Evolutionary conservation across 2,888 invertebrate genomes (phyloP).

Genomic region (Sphaerolaimus hirsutus): DNA sequence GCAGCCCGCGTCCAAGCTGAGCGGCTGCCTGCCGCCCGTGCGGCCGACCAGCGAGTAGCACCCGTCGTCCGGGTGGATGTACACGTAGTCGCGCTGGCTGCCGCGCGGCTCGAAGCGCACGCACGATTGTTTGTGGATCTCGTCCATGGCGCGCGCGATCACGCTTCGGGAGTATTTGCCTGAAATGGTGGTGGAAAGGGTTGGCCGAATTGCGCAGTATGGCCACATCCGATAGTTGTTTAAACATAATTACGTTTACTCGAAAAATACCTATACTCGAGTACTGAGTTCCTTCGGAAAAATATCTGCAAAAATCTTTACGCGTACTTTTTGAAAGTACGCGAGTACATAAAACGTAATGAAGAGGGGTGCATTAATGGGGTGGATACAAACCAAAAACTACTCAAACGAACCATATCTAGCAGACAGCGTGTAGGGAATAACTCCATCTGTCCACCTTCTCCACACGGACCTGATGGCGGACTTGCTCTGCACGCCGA

Average conservation of each 20-base stretch:
- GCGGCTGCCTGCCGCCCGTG: constrained; percentile 42
- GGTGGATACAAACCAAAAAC: too few relatives aligned
- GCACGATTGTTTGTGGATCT: constrained; percentile 40
- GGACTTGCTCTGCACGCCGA: too few relatives aligned
- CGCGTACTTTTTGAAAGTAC: too few relatives aligned
- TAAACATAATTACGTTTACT: too few relatives aligned
- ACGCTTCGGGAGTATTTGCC: constrained; percentile 20
- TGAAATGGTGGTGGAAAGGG: too few relatives aligned
- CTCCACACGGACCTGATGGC: constrained; percentile 5
- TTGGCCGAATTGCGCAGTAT: too few relatives aligned
- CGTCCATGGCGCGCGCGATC: constrained; percentile 23
- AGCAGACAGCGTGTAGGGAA: constrained; percentile 21
- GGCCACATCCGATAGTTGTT: too few relatives aligned
- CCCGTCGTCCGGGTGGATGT: constrained; percentile 36
- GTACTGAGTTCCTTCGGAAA: too few relatives aligned
- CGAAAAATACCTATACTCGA: too few relatives aligned
- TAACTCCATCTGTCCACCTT: constrained; percentile 19
- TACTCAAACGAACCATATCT: constrained; percentile 21
- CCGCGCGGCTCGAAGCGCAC: constrained; percentile 37
- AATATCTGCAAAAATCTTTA: too few relatives aligned
- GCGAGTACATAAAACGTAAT: too few relatives aligned
- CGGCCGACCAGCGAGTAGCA: constrained; percentile 51
- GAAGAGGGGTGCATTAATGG: too few relatives aligned
- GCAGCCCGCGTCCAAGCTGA: constrained; percentile 35
- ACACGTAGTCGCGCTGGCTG: constrained; percentile 35